A percentile compares a stretch with the other conserved stretches of the same genome.
Evolutionary conservation across 2,797 vertebrate genomes (phyloP).

Genomic region (Halcyon leucocephala): DNA sequence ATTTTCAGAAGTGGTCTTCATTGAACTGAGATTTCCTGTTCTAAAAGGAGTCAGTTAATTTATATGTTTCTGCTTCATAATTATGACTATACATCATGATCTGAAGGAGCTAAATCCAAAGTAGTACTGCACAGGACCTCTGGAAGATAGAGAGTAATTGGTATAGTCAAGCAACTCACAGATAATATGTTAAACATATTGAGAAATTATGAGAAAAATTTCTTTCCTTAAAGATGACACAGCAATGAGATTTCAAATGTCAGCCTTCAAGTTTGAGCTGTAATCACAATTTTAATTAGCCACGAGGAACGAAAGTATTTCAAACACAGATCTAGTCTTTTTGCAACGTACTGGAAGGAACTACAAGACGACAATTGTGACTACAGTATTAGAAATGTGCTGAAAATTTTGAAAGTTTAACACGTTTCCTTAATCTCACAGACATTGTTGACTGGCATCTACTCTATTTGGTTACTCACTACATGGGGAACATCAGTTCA

Average conservation of each 20-base stretch:
- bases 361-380: not conserved
- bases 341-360: not conserved
- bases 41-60: not conserved
- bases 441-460: not conserved
- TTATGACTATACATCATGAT: not conserved
- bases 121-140: not conserved
- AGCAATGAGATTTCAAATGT: slow-evolving; percentile 50
- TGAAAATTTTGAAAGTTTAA: not conserved
- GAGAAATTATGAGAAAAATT: slow-evolving; percentile 28
- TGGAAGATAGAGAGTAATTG: not conserved
- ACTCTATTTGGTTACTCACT: not conserved
- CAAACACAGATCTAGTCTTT: not conserved
- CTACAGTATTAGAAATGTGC: not conserved
- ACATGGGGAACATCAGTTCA: not conserved
- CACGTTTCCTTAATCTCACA: not conserved
- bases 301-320: not conserved
- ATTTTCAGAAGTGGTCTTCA: not conserved
- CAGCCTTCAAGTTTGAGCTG: slow-evolving; percentile 26
- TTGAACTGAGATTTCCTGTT: not conserved
- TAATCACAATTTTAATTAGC: slow-evolving; percentile 32
- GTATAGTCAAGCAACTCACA: not conserved
- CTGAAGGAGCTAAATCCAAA: not conserved
- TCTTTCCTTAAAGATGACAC: slow-evolving; percentile 16
- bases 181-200: not conserved
- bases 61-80: not conserved